phyloP scores from a whole-genome alignment of 2,888 invertebrate genomes.

The Tuta absoluta region DNA sequence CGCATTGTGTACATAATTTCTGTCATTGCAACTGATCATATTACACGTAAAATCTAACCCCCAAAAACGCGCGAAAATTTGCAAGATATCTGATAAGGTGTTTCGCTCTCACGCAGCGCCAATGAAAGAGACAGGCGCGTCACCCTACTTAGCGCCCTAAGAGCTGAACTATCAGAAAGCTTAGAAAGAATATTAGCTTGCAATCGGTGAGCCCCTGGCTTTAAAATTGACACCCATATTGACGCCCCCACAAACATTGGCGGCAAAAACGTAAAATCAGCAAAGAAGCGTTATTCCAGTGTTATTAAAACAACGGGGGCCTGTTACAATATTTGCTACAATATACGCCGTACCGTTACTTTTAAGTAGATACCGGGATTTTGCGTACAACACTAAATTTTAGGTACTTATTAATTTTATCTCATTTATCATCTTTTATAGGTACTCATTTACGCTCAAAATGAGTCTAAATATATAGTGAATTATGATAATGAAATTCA shows the following conservation, averaged over 20 bases:
- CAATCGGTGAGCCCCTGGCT: neutral
- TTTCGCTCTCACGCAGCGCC: no score
- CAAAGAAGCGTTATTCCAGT: slow-evolving; percentile 50
- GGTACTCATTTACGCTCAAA: neutral
- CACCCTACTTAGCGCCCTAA: no score
- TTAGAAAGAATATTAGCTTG: neutral
- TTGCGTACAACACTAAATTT: slow-evolving; percentile 35
- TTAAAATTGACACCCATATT: slow-evolving; percentile 34
- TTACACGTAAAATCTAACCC: no score
- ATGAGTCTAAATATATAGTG: no score
- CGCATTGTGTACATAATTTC: no score
- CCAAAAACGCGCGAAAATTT: no score
- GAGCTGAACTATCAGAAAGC: neutral
- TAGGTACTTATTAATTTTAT: neutral
- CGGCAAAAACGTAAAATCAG: slow-evolving; percentile 53
- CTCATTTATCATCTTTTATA: neutral
- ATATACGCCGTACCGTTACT: slow-evolving; percentile 70
- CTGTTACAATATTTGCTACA: slow-evolving; percentile 79
- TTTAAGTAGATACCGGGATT: slow-evolving; percentile 77
- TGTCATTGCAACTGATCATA: no score
- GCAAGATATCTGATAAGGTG: no score
- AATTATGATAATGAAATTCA: no score
- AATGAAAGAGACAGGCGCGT: no score
- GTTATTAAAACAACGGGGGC: slow-evolving; percentile 63
- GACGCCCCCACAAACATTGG: slow-evolving; percentile 34